Evolutionary conservation across 2,113 vertebrate genomes (phyloP).

Genomic region (Caretta caretta): DNA sequence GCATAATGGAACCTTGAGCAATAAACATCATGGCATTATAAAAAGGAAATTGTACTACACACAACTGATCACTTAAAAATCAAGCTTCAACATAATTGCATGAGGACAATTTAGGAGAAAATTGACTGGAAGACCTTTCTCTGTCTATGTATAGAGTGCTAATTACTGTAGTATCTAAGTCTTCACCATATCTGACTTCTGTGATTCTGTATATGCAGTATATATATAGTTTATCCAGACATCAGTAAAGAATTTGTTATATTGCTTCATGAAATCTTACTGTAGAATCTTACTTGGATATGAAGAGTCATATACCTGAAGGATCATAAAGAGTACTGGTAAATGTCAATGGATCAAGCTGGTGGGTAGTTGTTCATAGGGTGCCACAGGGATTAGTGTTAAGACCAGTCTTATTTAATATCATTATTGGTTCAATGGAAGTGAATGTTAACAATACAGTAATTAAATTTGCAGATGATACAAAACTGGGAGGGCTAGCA

Average conservation of each 20-base stretch:
- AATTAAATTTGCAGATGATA: conserved; percentile 42
- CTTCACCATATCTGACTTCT: neutral
- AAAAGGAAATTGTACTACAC: conserved; percentile 11
- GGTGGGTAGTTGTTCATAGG: neutral
- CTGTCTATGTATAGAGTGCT: neutral
- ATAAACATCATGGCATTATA: neutral
- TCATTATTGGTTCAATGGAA: conserved; percentile 31
- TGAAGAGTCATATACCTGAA: conserved; percentile 10
- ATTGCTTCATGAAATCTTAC: conserved; percentile 17
- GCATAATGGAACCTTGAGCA: conserved; percentile 7
- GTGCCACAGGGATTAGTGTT: neutral
- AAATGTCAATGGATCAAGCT: neutral
- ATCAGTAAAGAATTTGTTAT: conserved; percentile 29
- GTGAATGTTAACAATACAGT: neutral
- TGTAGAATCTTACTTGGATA: neutral
- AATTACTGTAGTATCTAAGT: neutral
- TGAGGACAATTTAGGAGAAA: neutral
- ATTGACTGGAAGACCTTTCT: neutral
- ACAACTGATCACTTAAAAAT: conserved; percentile 54
- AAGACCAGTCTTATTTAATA: conserved; percentile 27
- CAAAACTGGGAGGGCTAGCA: conserved; percentile 5
- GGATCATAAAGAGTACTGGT: conserved; percentile 2
- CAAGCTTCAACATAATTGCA: neutral
- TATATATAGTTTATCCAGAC: neutral
- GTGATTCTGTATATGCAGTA: neutral